Evolutionary conservation across 2,888 invertebrate species (phyloP).

Genomic region (Agriopis leucophaearia): DNA sequence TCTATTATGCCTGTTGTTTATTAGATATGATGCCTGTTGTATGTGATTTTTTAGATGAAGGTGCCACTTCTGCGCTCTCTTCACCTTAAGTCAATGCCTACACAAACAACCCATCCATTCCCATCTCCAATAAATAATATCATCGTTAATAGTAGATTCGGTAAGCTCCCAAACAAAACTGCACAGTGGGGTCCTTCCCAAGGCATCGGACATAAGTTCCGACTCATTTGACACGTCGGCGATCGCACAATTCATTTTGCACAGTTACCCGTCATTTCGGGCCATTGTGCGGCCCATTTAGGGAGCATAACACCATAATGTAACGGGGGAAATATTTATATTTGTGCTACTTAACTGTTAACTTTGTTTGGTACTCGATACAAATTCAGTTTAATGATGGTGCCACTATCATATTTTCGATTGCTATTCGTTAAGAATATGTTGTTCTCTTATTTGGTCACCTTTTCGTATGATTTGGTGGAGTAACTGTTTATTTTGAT

Average conservation of each 20-base stretch:
- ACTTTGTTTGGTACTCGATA: conserved; percentile 60
- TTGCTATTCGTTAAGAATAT: too few species aligned
- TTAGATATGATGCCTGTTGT: too few species aligned
- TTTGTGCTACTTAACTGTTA: conserved; percentile 48
- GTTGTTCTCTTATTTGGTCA: too few species aligned
- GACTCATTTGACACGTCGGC: conserved; percentile 68
- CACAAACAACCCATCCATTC: conserved; percentile 49
- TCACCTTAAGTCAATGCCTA: too few species aligned
- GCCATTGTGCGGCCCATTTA: conserved; percentile 66
- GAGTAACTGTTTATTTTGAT: too few species aligned
- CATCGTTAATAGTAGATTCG: conserved; percentile 42
- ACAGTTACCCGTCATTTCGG: conserved; percentile 52
- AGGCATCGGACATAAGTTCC: conserved; percentile 62
- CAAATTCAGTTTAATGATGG: too few species aligned
- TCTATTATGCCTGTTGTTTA: too few species aligned
- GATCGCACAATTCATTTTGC: conserved; percentile 62
- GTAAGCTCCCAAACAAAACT: conserved; percentile 62
- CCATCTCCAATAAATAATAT: conserved; percentile 53
- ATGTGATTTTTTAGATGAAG: too few species aligned
- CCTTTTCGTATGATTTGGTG: too few species aligned
- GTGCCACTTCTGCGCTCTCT: too few species aligned
- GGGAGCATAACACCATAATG: conserved; percentile 42
- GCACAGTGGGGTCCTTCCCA: conserved; percentile 52
- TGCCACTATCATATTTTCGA: too few species aligned
- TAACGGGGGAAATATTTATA: conserved; percentile 42